Conservation (phyloP, 2,888 invertebrate genomes). For the Eubasilissa splendida region DNA sequence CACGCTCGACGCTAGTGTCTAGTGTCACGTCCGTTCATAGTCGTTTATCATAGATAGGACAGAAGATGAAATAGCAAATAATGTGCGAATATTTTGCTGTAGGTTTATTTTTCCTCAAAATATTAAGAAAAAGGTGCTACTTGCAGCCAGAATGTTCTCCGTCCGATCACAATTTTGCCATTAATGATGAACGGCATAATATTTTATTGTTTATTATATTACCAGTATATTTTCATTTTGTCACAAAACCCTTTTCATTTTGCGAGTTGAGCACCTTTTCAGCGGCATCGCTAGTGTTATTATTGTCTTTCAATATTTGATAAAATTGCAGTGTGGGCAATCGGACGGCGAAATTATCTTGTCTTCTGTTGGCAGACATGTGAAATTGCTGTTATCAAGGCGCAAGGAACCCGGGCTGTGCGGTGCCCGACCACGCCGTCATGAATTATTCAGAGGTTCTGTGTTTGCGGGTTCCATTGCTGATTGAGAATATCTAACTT, state of each 20-base stretch:
- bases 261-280: not conserved
- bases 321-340: slow-evolving; percentile 15
- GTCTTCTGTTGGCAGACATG: slow-evolving; percentile 12
- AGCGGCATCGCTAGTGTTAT: not conserved
- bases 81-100: no score
- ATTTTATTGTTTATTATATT: no score
- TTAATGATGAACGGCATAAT: no score
- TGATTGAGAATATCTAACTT: not conserved
- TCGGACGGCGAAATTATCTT: slow-evolving; percentile 22
- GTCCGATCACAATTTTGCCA: no score
- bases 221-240: no score
- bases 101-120: no score
- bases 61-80: not conserved
- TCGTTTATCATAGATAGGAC: no score
- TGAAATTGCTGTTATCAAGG: slow-evolving; percentile 27
- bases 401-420: not conserved
- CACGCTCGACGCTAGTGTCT: no score
- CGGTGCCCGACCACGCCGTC: not conserved
- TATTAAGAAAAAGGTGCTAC: no score
- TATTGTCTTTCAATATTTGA: slow-evolving; percentile 7
- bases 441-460: slow-evolving; percentile 11
- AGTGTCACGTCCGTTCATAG: no score
- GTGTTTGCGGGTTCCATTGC: not conserved
- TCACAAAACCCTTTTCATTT: not conserved
- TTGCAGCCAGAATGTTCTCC: no score